Percentiles rank a stretch among this genome's conserved stretches.
Evolutionary conservation across 1,140 invertebrate genomes (phyloP).

Genomic region (Neuroterus valhalla): DNA sequence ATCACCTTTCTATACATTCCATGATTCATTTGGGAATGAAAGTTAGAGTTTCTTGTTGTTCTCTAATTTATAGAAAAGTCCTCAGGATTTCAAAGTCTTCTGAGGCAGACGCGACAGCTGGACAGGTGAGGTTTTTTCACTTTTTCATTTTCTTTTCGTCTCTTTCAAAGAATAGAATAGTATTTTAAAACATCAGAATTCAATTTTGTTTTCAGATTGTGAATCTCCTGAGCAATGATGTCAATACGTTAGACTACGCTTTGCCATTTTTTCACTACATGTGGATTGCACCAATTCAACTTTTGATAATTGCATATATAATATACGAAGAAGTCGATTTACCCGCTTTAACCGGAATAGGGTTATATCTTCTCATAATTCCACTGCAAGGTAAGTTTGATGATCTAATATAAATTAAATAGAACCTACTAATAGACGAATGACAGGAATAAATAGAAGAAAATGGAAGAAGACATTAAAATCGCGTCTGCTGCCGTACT

Average conservation of each 20-base stretch:
- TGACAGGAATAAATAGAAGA: slow-evolving; percentile 7
- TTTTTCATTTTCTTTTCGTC: neutral
- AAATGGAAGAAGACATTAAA: no score
- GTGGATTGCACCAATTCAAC: slow-evolving; percentile 89
- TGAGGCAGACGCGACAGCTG: slow-evolving; percentile 61
- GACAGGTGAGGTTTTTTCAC: slow-evolving; percentile 44
- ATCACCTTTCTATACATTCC: slow-evolving; percentile 87
- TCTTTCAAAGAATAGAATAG: neutral
- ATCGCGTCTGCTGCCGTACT: no score
- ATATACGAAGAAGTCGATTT: slow-evolving; percentile 85
- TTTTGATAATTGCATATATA: slow-evolving; percentile 84
- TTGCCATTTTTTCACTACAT: slow-evolving; percentile 85
- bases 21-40: slow-evolving; percentile 85
- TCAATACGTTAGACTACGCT: slow-evolving; percentile 82
- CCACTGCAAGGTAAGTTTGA: slow-evolving; percentile 84
- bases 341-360: slow-evolving; percentile 86
- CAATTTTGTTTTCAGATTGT: slow-evolving; percentile 84
- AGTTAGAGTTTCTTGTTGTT: slow-evolving; percentile 84
- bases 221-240: slow-evolving; percentile 94
- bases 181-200: neutral
- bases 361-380: slow-evolving; percentile 86
- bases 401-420: neutral
- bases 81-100: slow-evolving; percentile 51
- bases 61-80: slow-evolving; percentile 88
- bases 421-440: neutral